A percentile compares a stretch with the other conserved stretches of the same genome.
Conservation (phyloP, 2,888 invertebrate genomes). For the Eupsilia transversa region DNA sequence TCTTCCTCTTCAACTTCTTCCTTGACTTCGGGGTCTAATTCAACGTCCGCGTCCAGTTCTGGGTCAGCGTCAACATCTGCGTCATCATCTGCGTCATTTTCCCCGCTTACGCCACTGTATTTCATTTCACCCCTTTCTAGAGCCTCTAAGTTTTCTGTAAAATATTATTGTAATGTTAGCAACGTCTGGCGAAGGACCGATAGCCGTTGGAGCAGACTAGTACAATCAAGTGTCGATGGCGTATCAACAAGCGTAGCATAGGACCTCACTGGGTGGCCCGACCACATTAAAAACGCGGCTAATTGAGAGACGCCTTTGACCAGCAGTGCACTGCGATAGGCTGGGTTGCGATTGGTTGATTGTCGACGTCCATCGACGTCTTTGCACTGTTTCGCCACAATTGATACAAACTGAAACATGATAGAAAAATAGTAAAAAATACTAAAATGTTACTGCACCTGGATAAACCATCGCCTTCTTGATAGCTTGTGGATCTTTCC, state of each 20-base stretch:
- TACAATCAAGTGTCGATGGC: background rate
- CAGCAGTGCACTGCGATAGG: background rate
- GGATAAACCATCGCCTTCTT: slow-evolving; percentile 98
- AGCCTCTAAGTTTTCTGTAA: slow-evolving; percentile 94
- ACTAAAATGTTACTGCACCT: slow-evolving; percentile 84
- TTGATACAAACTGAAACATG: background rate
- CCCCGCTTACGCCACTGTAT: slow-evolving; percentile 93
- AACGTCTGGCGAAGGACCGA: background rate
- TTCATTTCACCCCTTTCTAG: slow-evolving; percentile 97
- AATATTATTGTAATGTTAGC: slow-evolving; percentile 17
- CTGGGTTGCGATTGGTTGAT: background rate
- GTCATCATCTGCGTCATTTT: slow-evolving; percentile 91
- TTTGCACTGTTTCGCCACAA: background rate
- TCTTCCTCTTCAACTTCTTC: slow-evolving; percentile 92
- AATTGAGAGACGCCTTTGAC: background rate
- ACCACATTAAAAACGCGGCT: background rate
- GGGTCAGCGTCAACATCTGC: slow-evolving; percentile 90
- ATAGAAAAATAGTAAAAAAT: background rate
- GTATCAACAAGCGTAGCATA: background rate
- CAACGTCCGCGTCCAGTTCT: slow-evolving; percentile 89
- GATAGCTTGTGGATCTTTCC: slow-evolving; percentile 98
- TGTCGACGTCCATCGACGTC: background rate
- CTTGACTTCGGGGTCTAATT: slow-evolving; percentile 90
- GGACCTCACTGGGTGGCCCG: background rate
- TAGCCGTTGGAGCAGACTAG: background rate